Evolutionary conservation across 2,888 invertebrate species (phyloP).

Genomic region (Epistrophella euchroma): DNA sequence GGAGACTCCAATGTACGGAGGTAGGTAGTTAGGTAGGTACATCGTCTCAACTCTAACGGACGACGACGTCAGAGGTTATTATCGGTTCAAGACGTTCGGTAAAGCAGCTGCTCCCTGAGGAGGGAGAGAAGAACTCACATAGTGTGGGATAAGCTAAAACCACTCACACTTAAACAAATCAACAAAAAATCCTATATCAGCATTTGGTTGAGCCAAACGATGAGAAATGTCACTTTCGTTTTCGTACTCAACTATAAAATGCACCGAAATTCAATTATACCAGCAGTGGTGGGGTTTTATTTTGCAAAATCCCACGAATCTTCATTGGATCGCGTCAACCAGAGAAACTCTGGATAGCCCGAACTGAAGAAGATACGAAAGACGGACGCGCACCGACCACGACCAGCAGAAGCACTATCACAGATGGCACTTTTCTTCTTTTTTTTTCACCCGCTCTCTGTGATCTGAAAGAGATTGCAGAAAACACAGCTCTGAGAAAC

Average conservation of each 20-base stretch:
- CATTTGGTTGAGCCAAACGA: constrained; percentile 52
- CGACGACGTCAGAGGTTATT: constrained; percentile 67
- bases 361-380: constrained; percentile 44
- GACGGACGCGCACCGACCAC: constrained; percentile 25
- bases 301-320: constrained; percentile 58
- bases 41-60: constrained; percentile 30
- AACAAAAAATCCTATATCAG: constrained; percentile 54
- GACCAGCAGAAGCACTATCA: constrained; percentile 46
- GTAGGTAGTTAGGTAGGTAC: background rate
- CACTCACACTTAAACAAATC: constrained; percentile 57
- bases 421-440: constrained; percentile 58
- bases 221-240: constrained; percentile 75
- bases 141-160: constrained; percentile 62
- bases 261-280: constrained; percentile 72
- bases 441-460: constrained; percentile 71
- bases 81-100: constrained; percentile 51
- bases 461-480: constrained; percentile 55
- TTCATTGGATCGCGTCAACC: constrained; percentile 33
- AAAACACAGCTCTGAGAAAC: constrained; percentile 63
- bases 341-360: constrained; percentile 57
- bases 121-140: constrained; percentile 11
- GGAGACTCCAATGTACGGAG: constrained; percentile 46
- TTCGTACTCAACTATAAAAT: constrained; percentile 66
- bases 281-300: constrained; percentile 61
- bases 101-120: background rate